A percentile compares a stretch with the other conserved stretches of the same genome.
phyloP scores from a whole-genome alignment of 2,888 invertebrate genomes.

The Drosophila mayaguana region DNA sequence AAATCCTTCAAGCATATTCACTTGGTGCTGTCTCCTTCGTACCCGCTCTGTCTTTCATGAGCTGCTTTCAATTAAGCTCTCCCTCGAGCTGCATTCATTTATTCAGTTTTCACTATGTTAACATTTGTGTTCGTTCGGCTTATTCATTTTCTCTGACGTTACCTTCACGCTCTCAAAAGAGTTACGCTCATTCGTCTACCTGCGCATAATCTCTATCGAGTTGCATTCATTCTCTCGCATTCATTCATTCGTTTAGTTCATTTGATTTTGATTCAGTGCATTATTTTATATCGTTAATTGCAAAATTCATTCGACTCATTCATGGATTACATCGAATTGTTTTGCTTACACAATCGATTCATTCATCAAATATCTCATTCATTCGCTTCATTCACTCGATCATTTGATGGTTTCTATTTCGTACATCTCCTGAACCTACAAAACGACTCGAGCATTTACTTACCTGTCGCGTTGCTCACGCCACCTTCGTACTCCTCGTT shows the following conservation, averaged over 20 bases:
- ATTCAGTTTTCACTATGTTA: background rate
- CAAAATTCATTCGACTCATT: constrained; percentile 1
- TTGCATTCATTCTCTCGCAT: background rate
- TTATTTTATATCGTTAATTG: constrained; percentile 27
- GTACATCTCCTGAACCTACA: constrained; percentile 20
- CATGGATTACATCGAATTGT: constrained; percentile 15
- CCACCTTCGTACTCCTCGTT: constrained; percentile 12
- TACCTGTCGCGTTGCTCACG: constrained; percentile 35
- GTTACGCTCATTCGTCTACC: background rate
- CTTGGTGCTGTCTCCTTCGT: constrained; percentile 3
- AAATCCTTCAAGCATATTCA: constrained; percentile 9
- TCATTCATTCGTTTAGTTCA: background rate
- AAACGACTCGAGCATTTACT: constrained; percentile 25
- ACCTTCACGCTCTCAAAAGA: background rate
- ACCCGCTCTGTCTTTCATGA: constrained; percentile 7
- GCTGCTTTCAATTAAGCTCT: background rate
- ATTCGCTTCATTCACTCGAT: constrained; percentile 2
- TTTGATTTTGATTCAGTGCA: constrained; percentile 1
- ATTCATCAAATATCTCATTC: background rate
- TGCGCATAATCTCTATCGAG: no score
- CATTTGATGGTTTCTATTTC: constrained; percentile 33
- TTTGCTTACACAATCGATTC: background rate
- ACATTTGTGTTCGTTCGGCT: background rate
- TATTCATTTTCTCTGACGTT: background rate
- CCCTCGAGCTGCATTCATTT: background rate